phyloP scores from a whole-genome alignment of 2,888 invertebrate genomes.

The Ptilodon capucinus region DNA sequence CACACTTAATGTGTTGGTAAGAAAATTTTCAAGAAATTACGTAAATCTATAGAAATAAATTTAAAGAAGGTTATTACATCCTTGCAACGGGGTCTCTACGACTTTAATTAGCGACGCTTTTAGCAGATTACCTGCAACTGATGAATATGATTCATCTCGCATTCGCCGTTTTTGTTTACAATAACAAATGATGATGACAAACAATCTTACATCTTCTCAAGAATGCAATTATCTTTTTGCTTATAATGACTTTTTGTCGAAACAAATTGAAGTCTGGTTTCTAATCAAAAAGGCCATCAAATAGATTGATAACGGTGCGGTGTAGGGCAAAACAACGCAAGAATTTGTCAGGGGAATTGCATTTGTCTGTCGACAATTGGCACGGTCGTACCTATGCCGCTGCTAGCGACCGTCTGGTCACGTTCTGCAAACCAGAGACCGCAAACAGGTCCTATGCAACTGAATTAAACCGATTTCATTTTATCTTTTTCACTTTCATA shows the following conservation, averaged over 20 bases:
- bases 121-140: conserved; percentile 42
- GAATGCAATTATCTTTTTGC: conserved; percentile 7
- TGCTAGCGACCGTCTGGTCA: conserved; percentile 71
- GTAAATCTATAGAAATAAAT: neutral
- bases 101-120: conserved; percentile 43
- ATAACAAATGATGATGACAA: conserved; percentile 58
- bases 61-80: conserved; percentile 13
- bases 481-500: conserved; percentile 64
- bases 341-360: conserved; percentile 46
- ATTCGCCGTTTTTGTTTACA: conserved; percentile 59
- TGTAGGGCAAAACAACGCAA: conserved; percentile 22
- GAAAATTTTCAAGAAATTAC: neutral
- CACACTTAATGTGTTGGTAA: neutral
- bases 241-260: conserved; percentile 17
- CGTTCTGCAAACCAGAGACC: conserved; percentile 75
- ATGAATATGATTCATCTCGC: conserved; percentile 47
- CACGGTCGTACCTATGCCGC: conserved; percentile 54
- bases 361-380: conserved; percentile 53
- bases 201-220: conserved; percentile 30
- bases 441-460: conserved; percentile 69
- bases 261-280: conserved; percentile 5
- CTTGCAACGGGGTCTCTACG: conserved; percentile 34
- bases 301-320: conserved; percentile 21
- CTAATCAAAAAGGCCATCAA: conserved; percentile 8
- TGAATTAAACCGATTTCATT: conserved; percentile 61